Base-by-base conservation (phyloP, 1,140 invertebrate species). In the Parapsyche elsis region DNA sequence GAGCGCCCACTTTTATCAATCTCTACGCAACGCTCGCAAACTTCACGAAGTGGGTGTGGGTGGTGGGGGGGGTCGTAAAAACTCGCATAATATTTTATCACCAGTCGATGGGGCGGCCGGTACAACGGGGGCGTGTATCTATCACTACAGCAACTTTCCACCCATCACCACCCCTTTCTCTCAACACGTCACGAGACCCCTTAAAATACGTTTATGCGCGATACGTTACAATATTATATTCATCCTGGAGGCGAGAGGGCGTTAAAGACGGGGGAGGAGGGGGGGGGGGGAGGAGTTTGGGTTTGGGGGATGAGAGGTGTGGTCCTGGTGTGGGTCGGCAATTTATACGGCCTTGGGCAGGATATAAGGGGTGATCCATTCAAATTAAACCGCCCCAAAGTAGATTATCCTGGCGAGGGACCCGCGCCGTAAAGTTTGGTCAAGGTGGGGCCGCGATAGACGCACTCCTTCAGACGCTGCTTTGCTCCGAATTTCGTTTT, bases 381-480 rank as follows among this genome's bases (percentile, higher is more conserved):
- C 81, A 83, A 83, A 83, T 83, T 83, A 83, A 83, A 83, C 76
- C 81, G 46, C 59, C 79, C 81, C 64, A 75, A 83, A 83, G 81
- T 79, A 83, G 81, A 83, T 83, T 83, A 83, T 83, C 81, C 81
- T 9, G 38, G 71, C 45, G 71, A 57, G 59, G 70, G 75, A 82
- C 80, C 81, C 79, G 23, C 24, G 45, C 79, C 53, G 77, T 80
- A 83, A 83, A 83, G 44, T 83, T 83, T 76, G 81, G 81, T 80
- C 75, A 80, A 79, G 79, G 79, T 82, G 45, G 12, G 9, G 24
- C 24, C 21, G 23, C 21, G 64, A 67, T 23, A 61, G 30, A 38
- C 30, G 30, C 30, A 38, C 30, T 38, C 30, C 30, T 38, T 38
- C 30, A 38, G 30, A 38, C 30, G 30, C 30, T 38, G 30, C 30